Evolutionary conservation across 1,140 invertebrate species (phyloP).

Genomic region (Euwallacea similis): DNA sequence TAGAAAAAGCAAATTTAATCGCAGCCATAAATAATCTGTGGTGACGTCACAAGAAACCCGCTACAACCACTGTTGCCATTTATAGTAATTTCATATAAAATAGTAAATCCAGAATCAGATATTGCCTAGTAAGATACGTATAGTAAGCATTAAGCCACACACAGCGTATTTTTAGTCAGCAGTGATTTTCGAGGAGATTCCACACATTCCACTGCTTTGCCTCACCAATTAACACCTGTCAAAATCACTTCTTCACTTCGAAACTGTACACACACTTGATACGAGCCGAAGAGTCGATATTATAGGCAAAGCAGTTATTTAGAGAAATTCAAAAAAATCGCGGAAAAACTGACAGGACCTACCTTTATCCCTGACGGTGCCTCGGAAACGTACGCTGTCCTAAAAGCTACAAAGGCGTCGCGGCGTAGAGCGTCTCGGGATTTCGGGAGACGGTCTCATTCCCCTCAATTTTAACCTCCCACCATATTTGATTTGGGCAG

Average conservation of each 20-base stretch:
- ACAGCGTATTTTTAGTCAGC: constrained; percentile 16
- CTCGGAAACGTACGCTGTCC: constrained; percentile 52
- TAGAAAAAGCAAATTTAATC: too few species aligned
- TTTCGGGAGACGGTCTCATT: constrained; percentile 39
- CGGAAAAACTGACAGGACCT: constrained; percentile 39
- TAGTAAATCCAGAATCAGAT: too few species aligned
- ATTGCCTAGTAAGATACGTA: too few species aligned
- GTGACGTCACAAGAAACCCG: too few species aligned
- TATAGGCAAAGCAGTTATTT: too few species aligned
- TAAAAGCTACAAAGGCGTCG: constrained; percentile 53
- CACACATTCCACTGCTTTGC: neutral
- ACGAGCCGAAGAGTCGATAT: neutral
- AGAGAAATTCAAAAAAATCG: constrained; percentile 9
- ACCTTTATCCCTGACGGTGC: constrained; percentile 52
- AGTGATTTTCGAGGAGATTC: constrained; percentile 20
- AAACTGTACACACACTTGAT: neutral
- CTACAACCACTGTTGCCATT: too few species aligned
- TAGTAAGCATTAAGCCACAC: neutral
- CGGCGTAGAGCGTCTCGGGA: constrained; percentile 45
- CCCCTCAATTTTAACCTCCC: constrained; percentile 39
- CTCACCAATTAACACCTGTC: too few species aligned
- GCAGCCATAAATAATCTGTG: too few species aligned
- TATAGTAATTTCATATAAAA: too few species aligned
- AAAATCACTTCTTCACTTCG: too few species aligned
- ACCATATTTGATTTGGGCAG: constrained; percentile 32